These are phyloP conservation scores for Stylophora pistillata DNA, from an alignment of 64 coral and sea anemone species.

Conservation along the genomic window DNA sequence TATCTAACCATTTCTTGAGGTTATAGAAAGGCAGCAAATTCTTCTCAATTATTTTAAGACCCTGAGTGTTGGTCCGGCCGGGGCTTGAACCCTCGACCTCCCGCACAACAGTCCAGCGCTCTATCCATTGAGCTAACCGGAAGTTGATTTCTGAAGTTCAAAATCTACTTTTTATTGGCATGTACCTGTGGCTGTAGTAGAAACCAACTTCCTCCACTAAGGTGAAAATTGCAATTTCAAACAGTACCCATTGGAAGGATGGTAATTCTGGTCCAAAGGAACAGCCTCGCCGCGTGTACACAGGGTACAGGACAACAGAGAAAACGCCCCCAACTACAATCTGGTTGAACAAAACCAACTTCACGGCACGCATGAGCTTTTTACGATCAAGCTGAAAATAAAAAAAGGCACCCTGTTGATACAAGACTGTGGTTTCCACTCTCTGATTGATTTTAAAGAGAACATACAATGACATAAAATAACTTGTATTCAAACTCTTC, in stretches of 20 bases:
- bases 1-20: too few relatives aligned
- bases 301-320: background rate
- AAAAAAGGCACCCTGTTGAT: background rate
- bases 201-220: conserved; percentile 94
- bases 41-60: too few relatives aligned
- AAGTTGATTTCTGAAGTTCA: background rate
- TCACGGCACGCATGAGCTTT: conserved; percentile 73
- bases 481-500: too few relatives aligned
- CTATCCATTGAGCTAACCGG: too few relatives aligned
- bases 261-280: conserved; percentile 78
- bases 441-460: too few relatives aligned
- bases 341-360: conserved; percentile 90
- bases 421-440: background rate
- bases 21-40: too few relatives aligned
- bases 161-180: background rate
- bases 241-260: conserved; percentile 91
- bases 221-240: conserved; percentile 85
- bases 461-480: too few relatives aligned
- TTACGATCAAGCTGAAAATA: conserved; percentile 63
- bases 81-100: too few relatives aligned
- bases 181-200: conserved; percentile 94
- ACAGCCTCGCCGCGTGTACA: conserved; percentile 73
- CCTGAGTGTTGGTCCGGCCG: too few relatives aligned
- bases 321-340: conserved; percentile 55
- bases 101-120: background rate